Percentiles rank a stretch among this genome's conserved stretches.
Conservation (phyloP, 2,888 invertebrate species). For the Mallateleia sp. region DNA sequence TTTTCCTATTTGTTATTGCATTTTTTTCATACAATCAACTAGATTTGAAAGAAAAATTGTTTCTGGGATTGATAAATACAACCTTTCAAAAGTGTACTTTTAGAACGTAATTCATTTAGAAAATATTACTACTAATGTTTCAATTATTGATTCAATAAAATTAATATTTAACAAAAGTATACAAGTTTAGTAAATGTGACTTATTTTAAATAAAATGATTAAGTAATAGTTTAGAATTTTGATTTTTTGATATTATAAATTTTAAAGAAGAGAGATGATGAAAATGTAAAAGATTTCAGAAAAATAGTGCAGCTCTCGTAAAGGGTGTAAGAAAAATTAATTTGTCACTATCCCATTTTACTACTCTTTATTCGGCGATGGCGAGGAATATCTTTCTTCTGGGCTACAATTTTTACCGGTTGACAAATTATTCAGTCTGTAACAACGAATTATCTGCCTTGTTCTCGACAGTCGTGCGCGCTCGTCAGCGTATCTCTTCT, state of each 20-base stretch:
- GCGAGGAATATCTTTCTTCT: constrained; percentile 14
- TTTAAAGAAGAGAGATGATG: constrained; percentile 20
- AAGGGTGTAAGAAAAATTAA: constrained; percentile 31
- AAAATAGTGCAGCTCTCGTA: not conserved
- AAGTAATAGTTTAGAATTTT: no score
- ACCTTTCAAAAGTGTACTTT: no score
- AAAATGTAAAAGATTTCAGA: constrained; percentile 7
- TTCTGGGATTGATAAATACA: no score
- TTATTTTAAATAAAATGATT: no score
- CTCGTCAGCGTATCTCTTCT: constrained; percentile 36
- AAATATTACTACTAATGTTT: no score
- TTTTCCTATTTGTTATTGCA: not conserved
- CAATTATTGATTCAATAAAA: no score
- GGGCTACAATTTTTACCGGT: constrained; percentile 41
- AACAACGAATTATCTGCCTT: constrained; percentile 52
- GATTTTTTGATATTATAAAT: no score
- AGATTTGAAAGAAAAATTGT: no score
- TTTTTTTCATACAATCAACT: not conserved
- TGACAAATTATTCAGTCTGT: constrained; percentile 62
- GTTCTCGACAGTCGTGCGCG: constrained; percentile 25
- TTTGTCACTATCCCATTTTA: constrained; percentile 30
- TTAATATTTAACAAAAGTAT: no score
- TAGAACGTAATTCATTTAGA: no score
- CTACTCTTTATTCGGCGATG: constrained; percentile 25
- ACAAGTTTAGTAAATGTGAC: no score